Conservation (phyloP, 2,113 vertebrate species). For the Tricholaema leucomelas region DNA sequence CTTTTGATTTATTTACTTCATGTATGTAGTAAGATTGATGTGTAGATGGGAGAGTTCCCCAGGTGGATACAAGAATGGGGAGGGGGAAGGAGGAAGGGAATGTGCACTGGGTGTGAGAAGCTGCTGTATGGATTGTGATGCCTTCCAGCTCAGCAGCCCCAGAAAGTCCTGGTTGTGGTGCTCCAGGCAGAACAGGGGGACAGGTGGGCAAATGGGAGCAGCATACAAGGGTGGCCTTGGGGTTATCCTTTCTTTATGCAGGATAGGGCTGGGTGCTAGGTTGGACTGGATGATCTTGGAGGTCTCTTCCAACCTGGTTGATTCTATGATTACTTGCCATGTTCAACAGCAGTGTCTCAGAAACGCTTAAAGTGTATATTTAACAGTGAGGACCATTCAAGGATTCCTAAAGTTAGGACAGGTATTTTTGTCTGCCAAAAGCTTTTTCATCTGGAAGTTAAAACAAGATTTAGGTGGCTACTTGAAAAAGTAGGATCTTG, state of each 20-base stretch:
- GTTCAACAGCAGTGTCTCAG: background rate
- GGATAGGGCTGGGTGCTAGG: no score
- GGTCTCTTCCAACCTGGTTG: no score
- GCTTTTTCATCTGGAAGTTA: background rate
- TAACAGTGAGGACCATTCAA: background rate
- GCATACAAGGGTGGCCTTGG: background rate
- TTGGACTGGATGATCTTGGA: no score
- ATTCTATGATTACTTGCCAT: background rate
- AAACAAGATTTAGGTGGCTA: background rate
- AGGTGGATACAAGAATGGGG: background rate
- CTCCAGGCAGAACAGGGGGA: background rate
- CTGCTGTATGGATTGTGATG: background rate
- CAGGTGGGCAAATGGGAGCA: background rate
- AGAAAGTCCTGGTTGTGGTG: background rate
- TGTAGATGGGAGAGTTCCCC: background rate
- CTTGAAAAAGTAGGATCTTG: background rate
- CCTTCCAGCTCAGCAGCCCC: background rate
- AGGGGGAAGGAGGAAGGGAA: background rate
- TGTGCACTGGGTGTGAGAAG: background rate
- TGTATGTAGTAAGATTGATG: background rate
- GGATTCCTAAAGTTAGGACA: background rate
- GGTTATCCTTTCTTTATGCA: background rate
- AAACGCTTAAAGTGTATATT: background rate
- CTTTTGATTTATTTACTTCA: background rate
- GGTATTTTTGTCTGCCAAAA: conserved; percentile 2